Evolutionary conservation across 2,797 vertebrate genomes (phyloP).

Genomic region (Spinus olivaceus): DNA sequence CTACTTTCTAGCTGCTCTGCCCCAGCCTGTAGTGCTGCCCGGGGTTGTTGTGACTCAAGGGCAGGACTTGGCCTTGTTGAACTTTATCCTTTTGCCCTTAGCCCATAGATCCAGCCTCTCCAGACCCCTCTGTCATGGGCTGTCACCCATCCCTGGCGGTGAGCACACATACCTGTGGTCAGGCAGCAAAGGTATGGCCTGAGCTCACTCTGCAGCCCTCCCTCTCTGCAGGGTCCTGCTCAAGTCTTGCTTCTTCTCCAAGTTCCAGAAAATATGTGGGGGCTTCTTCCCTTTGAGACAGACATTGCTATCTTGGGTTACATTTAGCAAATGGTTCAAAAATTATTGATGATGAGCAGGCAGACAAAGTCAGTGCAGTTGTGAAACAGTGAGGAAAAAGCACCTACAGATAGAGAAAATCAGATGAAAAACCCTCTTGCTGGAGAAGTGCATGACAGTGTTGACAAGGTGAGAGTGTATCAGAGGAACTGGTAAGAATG

Average conservation of each 20-base stretch:
- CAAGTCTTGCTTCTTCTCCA: rapidly evolving
- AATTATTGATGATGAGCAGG: background rate
- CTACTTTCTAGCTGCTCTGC: background rate
- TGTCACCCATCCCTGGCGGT: rapidly evolving
- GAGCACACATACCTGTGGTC: rapidly evolving
- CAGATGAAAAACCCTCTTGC: background rate
- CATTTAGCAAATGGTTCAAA: background rate
- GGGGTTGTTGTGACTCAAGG: no score
- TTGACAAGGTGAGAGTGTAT: conserved; percentile 11
- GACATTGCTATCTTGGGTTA: background rate
- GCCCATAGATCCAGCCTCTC: background rate
- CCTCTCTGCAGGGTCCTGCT: background rate
- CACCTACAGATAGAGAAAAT: background rate
- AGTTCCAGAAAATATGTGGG: background rate
- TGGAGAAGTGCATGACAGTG: background rate
- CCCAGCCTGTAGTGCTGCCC: background rate
- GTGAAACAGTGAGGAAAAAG: background rate
- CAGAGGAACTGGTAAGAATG: conserved; percentile 14
- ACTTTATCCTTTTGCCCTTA: background rate
- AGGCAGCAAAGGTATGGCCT: background rate
- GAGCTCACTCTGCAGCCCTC: background rate
- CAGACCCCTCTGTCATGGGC: background rate
- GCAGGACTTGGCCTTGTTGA: background rate
- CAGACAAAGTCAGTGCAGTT: background rate
- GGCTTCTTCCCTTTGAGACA: background rate